Percentiles rank a stretch among this genome's conserved stretches.
Evolutionary conservation across 2,797 vertebrate species (phyloP).

Genomic region (Cottoperca gobio): DNA sequence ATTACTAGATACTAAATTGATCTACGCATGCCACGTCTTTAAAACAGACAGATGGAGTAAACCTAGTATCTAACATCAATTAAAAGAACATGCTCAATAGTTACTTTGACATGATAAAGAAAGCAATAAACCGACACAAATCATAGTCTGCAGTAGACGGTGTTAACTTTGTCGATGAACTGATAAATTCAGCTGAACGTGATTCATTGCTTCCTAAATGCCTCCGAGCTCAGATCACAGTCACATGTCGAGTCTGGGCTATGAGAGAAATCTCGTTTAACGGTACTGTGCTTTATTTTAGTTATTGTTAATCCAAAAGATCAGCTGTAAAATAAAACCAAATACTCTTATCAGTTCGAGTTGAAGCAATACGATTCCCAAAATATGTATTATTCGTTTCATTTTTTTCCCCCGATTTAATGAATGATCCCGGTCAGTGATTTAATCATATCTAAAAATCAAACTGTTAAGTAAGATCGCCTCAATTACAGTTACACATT

Average conservation of each 20-base stretch:
- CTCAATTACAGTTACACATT: neutral
- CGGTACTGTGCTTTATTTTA: neutral
- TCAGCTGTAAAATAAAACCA: neutral
- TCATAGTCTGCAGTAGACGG: neutral
- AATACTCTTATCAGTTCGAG: neutral
- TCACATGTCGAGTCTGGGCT: conserved; percentile 50
- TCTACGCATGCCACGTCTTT: neutral
- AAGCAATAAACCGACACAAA: neutral
- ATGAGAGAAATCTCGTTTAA: neutral
- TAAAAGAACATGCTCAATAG: neutral
- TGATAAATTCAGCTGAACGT: conserved; percentile 1
- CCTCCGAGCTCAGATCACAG: conserved; percentile 42
- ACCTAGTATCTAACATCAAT: neutral
- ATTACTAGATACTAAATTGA: neutral
- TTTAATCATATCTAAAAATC: neutral
- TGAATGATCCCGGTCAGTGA: neutral
- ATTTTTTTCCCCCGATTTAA: neutral
- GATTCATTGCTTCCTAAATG: conserved; percentile 49
- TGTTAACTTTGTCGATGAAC: conserved; percentile 4
- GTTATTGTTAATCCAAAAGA: neutral
- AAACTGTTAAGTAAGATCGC: neutral
- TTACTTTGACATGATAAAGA: neutral
- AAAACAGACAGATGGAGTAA: neutral
- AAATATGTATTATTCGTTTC: neutral
- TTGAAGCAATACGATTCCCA: neutral